phyloP scores from a whole-genome alignment of 2,888 invertebrate genomes.

The Aphidius colemani region DNA sequence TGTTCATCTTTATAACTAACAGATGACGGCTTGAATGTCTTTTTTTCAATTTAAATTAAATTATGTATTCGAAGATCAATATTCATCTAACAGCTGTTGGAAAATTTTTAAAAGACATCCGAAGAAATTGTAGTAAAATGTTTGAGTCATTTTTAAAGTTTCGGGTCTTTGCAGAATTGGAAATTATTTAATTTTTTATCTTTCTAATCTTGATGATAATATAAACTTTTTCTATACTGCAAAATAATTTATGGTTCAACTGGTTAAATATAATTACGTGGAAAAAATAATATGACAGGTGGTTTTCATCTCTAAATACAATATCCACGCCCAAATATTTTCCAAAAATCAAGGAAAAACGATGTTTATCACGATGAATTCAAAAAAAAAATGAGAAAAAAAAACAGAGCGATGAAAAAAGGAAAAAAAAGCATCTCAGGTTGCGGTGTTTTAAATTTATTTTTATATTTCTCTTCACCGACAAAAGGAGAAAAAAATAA shows the following conservation, averaged over 20 bases:
- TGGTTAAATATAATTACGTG: constrained; percentile 4
- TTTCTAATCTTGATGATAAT: constrained; percentile 3
- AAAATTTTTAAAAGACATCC: constrained; percentile 7
- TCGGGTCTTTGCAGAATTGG: neutral
- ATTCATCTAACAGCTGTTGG: constrained; percentile 35
- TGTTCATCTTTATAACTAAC: constrained; percentile 11
- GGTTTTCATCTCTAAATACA: constrained; percentile 22
- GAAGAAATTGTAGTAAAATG: no score
- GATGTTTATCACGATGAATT: constrained; percentile 23
- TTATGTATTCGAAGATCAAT: constrained; percentile 27
- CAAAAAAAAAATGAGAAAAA: constrained; percentile 21
- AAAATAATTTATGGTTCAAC: neutral
- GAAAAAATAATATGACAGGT: constrained; percentile 21
- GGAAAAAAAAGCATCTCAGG: constrained; percentile 17
- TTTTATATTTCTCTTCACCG: constrained; percentile 32
- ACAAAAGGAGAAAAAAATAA: constrained; percentile 39
- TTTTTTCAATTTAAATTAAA: constrained; percentile 19
- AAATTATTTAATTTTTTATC: constrained; percentile 2
- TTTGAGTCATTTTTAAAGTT: no score
- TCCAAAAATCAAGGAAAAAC: constrained; percentile 16
- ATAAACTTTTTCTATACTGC: neutral
- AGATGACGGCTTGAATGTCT: constrained; percentile 32
- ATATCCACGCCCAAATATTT: constrained; percentile 10
- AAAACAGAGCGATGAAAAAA: constrained; percentile 20
- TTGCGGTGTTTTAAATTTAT: constrained; percentile 36